Evolutionary conservation across 2,888 invertebrate genomes (phyloP).

Genomic region (Tribolium freemani): DNA sequence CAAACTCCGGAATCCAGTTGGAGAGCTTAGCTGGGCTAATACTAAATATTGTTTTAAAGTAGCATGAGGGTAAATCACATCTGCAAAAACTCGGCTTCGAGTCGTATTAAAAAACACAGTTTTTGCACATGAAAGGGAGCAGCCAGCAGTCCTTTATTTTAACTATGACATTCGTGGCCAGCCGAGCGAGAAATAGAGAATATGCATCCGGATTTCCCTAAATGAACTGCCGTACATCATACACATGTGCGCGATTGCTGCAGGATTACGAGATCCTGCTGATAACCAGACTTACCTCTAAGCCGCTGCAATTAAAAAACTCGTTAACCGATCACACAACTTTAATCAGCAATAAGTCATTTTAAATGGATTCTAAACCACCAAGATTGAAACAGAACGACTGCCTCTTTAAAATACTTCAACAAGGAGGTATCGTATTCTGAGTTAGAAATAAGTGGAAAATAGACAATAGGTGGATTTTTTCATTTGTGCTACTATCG

Average conservation of each 20-base stretch:
- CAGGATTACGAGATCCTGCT: constrained; percentile 21
- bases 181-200: constrained; percentile 55
- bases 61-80: constrained; percentile 29
- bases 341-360: too few relatives aligned
- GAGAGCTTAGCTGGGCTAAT: constrained; percentile 37
- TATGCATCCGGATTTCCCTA: constrained; percentile 53
- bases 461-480: too few relatives aligned
- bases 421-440: too few relatives aligned
- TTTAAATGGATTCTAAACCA: too few relatives aligned
- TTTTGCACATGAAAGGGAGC: constrained; percentile 36
- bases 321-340: neutral
- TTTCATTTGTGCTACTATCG: too few relatives aligned
- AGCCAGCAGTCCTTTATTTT: constrained; percentile 52
- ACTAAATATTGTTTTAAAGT: constrained; percentile 45
- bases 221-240: constrained; percentile 54
- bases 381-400: too few relatives aligned
- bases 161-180: constrained; percentile 53
- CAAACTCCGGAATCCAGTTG: constrained; percentile 28
- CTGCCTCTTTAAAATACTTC: too few relatives aligned
- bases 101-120: constrained; percentile 35
- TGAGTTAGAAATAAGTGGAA: too few relatives aligned
- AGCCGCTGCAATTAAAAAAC: neutral
- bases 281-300: neutral
- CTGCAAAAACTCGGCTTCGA: constrained; percentile 25
- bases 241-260: constrained; percentile 36